A percentile compares a stretch with the other conserved stretches of the same genome.
Conservation (phyloP, 2,888 invertebrate genomes). For the Acanthosepion esculentum region DNA sequence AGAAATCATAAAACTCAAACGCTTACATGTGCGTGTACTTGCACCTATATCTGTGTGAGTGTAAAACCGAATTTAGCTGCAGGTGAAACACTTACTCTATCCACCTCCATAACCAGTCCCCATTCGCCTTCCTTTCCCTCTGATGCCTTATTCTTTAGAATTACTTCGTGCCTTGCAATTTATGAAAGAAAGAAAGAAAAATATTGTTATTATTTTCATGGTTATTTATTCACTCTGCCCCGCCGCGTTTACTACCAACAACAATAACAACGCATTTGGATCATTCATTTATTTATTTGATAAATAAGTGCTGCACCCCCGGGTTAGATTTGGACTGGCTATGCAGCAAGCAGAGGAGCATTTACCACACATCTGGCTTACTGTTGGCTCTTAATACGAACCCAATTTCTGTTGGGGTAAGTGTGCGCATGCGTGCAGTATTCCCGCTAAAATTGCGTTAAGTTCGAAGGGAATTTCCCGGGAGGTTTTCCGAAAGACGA, state of each 20-base stretch:
- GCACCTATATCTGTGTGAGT: too few species aligned
- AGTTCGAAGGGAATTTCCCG: not conserved
- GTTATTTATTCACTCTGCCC: not conserved
- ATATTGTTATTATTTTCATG: not conserved
- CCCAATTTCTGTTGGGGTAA: not conserved
- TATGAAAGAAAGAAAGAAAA: not conserved
- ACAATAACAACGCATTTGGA: not conserved
- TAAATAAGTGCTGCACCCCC: not conserved
- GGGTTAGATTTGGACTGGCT: not conserved
- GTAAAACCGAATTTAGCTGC: too few species aligned
- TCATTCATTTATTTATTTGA: not conserved
- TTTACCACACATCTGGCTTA: slow-evolving; percentile 7
- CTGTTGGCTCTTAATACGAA: not conserved
- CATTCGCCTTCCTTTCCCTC: not conserved
- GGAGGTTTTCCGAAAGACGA: not conserved
- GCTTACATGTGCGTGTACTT: too few species aligned
- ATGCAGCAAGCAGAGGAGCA: not conserved
- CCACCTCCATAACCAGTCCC: too few species aligned
- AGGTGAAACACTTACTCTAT: too few species aligned
- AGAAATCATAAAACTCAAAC: too few species aligned
- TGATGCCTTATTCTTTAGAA: not conserved
- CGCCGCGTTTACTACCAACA: not conserved
- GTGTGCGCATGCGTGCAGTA: not conserved
- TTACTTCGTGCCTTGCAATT: not conserved
- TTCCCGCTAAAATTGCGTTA: slow-evolving; percentile 33